phyloP scores from a whole-genome alignment of 2,797 vertebrate genomes.

The Onychomys torridus region DNA sequence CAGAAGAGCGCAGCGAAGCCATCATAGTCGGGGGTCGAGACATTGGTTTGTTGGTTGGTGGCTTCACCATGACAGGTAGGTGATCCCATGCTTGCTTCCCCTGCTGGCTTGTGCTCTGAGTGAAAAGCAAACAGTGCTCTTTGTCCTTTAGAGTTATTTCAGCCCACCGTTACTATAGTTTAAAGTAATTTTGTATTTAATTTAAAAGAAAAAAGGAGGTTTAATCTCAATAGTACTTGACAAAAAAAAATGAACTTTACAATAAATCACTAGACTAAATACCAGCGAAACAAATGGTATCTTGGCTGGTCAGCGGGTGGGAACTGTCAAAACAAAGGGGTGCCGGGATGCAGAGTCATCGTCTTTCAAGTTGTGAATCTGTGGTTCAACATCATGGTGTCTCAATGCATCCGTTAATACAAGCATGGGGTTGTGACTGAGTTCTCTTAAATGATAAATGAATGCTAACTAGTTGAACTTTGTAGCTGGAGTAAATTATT shows the following conservation, averaged over 20 bases:
- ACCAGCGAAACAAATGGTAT: background rate
- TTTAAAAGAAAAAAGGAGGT: constrained; percentile 35
- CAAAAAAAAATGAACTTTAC: constrained; percentile 19
- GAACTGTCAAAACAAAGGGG: constrained; percentile 13
- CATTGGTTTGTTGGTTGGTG: constrained; percentile 97
- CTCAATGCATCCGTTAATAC: background rate
- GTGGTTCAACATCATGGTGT: background rate
- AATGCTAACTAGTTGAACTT: background rate
- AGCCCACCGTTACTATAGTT: background rate
- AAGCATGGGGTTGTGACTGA: background rate
- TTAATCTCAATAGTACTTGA: background rate
- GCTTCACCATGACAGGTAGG: constrained; percentile 98
- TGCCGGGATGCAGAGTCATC: background rate
- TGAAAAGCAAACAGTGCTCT: background rate
- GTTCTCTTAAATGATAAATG: background rate
- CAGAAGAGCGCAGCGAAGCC: constrained; percentile 93
- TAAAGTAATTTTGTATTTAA: background rate
- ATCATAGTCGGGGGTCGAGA: constrained; percentile 98
- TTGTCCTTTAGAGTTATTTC: background rate
- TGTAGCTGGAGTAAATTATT: constrained; percentile 11
- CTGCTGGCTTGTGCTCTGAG: background rate
- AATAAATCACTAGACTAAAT: background rate
- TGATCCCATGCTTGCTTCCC: background rate
- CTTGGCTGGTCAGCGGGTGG: background rate
- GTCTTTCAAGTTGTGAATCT: background rate